Conservation (phyloP, 1,140 invertebrate genomes). For the Phocides pigmalion region DNA sequence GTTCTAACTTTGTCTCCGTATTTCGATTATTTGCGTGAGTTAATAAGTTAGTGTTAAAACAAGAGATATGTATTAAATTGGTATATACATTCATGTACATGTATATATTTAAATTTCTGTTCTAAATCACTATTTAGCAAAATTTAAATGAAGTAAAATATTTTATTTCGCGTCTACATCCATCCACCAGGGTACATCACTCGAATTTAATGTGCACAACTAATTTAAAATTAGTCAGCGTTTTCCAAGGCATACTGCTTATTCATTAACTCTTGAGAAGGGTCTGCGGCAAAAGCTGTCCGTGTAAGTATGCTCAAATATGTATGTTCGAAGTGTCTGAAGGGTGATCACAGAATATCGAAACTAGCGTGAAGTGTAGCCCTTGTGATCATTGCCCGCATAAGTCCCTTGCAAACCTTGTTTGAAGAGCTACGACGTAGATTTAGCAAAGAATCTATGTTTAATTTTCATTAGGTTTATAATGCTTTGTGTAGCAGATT, state of each 20-base stretch:
- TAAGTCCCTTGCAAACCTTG: slow-evolving; percentile 15
- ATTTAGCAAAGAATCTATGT: slow-evolving; percentile 23
- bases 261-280: slow-evolving; percentile 28
- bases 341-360: slow-evolving; percentile 15
- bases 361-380: slow-evolving; percentile 16
- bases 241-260: slow-evolving; percentile 26
- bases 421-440: slow-evolving; percentile 12
- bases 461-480: slow-evolving; percentile 11
- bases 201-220: slow-evolving; percentile 5
- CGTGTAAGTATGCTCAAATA: slow-evolving; percentile 16
- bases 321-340: slow-evolving; percentile 12
- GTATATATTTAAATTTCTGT: too few species aligned
- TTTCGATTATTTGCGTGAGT: too few species aligned
- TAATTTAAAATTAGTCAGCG: slow-evolving; percentile 19
- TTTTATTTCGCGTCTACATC: not conserved
- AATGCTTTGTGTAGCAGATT: not conserved
- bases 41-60: too few species aligned
- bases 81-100: too few species aligned
- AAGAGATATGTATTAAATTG: too few species aligned
- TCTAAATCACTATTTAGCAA: too few species aligned
- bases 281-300: slow-evolving; percentile 20
- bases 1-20: too few species aligned
- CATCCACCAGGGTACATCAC: not conserved
- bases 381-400: slow-evolving; percentile 26
- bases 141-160: not conserved